Percentiles rank a stretch among this genome's conserved stretches.
Evolutionary conservation across 2,888 invertebrate species (phyloP).

Genomic region (Leptopilina myrica): DNA sequence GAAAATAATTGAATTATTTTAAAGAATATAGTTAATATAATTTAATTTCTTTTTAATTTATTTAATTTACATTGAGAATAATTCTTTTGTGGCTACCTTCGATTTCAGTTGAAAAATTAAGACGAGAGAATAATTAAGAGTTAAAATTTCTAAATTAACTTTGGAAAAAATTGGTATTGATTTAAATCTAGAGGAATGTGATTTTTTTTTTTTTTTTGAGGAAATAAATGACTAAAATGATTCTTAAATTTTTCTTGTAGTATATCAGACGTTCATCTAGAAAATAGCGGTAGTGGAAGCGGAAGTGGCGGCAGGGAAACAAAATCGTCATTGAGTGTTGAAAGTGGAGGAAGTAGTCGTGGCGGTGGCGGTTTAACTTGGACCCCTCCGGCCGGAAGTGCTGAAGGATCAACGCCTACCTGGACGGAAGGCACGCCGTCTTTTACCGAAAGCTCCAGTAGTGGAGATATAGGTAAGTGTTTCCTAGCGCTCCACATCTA

Average conservation of each 20-base stretch:
- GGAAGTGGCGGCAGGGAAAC: slow-evolving; percentile 79
- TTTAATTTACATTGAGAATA: no score
- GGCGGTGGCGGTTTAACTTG: slow-evolving; percentile 80
- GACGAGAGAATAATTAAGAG: no score
- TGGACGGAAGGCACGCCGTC: slow-evolving; percentile 99
- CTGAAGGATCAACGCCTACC: slow-evolving; percentile 95
- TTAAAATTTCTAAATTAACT: no score
- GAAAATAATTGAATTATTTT: no score
- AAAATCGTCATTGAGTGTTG: slow-evolving; percentile 81
- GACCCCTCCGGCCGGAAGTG: slow-evolving; percentile 89
- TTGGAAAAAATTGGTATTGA: no score
- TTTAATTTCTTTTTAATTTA: no score
- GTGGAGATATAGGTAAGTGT: slow-evolving; percentile 88
- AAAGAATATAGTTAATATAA: no score
- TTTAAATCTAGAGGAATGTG: neutral
- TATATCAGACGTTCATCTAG: slow-evolving; percentile 86
- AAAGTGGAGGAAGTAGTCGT: slow-evolving; percentile 80
- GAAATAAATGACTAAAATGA: neutral
- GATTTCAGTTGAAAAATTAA: no score
- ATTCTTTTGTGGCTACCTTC: no score
- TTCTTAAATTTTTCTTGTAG: slow-evolving; percentile 73
- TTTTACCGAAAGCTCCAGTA: slow-evolving; percentile 97
- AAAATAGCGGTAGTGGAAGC: slow-evolving; percentile 77
- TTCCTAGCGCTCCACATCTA: slow-evolving; percentile 71
- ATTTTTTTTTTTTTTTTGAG: neutral